Evolutionary conservation across 2,113 vertebrate genomes (phyloP), one percentile per base, ranked within the genome.

Genomic region (Atrichornis clamosus): DNA sequence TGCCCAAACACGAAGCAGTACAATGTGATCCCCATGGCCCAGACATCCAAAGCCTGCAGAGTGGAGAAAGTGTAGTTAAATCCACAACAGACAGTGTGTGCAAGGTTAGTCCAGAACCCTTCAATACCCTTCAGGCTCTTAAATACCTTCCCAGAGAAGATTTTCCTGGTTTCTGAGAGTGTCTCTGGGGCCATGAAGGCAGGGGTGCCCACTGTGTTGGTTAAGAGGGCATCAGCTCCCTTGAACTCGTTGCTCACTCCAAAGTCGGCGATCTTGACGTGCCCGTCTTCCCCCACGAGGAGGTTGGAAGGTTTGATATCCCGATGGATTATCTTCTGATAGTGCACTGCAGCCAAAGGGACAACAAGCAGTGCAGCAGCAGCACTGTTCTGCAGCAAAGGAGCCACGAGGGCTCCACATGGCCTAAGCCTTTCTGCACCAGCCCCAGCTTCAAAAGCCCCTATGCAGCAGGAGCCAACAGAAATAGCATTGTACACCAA

Each of bases 221-320:
- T 99, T 59, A 99, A 97, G 20, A 99, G 98, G 9, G 99, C 99
- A 2, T 99, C 99, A 0, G 98, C 93, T 65, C 99, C 99, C 90
- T 99, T 99, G 97, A 99, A 99, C 97, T 99, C 99, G 0, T 99
- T 99, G 97, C 99, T 99, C 70, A 99, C 99, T 1, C 99, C 99
- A 0, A 99, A 99, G 97, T 99, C 99, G 0, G 99, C 99, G 0
- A 99, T 99, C 97, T 99, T 99, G 87, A 99, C 75, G 47, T 99
- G 99, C 8, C 99, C 99, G 0, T 99, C 99, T 69, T 99, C 99
- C 24, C 99, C 99, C 35, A 99, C 98, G 10, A 99, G 96, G 76
- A 99, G 98, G 96, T 99, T 99, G 52, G 99, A 99, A 53, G 99
- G 99, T 82, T 99, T 99, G 76, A 99, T 97, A 87, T 99, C 99